Percentiles rank a stretch among this genome's conserved stretches.
These are phyloP conservation scores for Ochotona princeps DNA, from an alignment of 2,113 vertebrate species.

Conservation along the genomic window DNA sequence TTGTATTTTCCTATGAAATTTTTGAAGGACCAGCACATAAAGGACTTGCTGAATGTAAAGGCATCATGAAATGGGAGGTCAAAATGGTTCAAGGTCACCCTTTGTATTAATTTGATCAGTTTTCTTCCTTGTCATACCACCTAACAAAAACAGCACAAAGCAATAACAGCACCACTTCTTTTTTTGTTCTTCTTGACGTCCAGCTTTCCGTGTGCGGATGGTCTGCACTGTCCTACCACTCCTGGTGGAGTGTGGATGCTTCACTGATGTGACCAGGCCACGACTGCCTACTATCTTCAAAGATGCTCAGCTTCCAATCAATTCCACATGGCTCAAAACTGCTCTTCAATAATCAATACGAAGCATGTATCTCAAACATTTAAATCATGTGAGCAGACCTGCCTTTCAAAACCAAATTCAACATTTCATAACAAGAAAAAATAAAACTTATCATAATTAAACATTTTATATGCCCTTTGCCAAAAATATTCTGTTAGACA, in stretches of 20 bases:
- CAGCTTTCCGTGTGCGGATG: not conserved
- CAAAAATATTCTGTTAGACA: not conserved
- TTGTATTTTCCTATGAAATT: too few species aligned
- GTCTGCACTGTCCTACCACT: not conserved
- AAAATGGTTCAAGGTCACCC: not conserved
- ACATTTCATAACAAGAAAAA: not conserved
- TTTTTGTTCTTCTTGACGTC: not conserved
- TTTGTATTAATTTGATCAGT: not conserved
- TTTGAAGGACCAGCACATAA: not conserved
- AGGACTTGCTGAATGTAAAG: not conserved
- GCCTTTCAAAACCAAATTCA: conserved; percentile 7
- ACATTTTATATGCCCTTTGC: conserved; percentile 16
- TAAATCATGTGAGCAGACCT: not conserved
- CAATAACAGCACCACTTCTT: not conserved
- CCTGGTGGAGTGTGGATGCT: not conserved
- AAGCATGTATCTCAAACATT: conserved; percentile 3
- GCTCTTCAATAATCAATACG: not conserved
- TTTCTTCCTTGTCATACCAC: not conserved
- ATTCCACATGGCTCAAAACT: not conserved
- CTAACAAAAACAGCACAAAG: not conserved
- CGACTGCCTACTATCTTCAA: not conserved
- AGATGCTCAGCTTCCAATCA: not conserved
- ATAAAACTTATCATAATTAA: conserved; percentile 3
- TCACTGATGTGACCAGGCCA: not conserved
- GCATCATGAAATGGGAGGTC: not conserved